These are phyloP conservation scores for Moxostoma hubbsi DNA, from an alignment of 2,797 vertebrate genomes.

Conservation along the genomic window DNA sequence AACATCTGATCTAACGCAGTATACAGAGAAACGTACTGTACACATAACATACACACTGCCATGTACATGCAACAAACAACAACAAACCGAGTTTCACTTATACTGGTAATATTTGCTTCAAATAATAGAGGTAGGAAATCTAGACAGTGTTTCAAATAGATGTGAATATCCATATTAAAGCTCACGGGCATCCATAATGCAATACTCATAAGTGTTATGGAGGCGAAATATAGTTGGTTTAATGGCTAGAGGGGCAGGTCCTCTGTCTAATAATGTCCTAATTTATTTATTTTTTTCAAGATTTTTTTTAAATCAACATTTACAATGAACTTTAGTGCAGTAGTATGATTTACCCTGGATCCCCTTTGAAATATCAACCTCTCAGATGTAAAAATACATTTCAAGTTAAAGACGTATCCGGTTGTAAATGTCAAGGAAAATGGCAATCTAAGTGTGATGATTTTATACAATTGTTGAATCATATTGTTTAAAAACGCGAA, in stretches of 20 bases:
- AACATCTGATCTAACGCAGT: constrained; percentile 28
- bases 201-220: constrained; percentile 39
- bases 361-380: not conserved
- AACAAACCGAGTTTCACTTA: constrained; percentile 12
- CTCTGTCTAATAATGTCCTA: constrained; percentile 72
- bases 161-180: constrained; percentile 7
- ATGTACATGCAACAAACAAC: constrained; percentile 13
- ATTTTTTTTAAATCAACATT: too few species aligned
- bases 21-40: constrained; percentile 16
- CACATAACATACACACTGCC: constrained; percentile 38
- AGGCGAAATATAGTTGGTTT: constrained; percentile 51
- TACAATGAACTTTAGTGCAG: constrained; percentile 1
- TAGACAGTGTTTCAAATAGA: constrained; percentile 27
- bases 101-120: constrained; percentile 37
- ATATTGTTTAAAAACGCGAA: constrained; percentile 17
- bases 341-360: constrained; percentile 11
- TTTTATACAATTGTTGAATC: constrained; percentile 56
- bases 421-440: constrained; percentile 6
- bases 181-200: constrained; percentile 46
- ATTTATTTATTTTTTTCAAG: constrained; percentile 54
- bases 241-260: constrained; percentile 76
- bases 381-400: not conserved
- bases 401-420: not conserved
- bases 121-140: constrained; percentile 30
- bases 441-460: constrained; percentile 17